phyloP scores from a whole-genome alignment of 2,113 vertebrate genomes.

The Antennarius striatus region DNA sequence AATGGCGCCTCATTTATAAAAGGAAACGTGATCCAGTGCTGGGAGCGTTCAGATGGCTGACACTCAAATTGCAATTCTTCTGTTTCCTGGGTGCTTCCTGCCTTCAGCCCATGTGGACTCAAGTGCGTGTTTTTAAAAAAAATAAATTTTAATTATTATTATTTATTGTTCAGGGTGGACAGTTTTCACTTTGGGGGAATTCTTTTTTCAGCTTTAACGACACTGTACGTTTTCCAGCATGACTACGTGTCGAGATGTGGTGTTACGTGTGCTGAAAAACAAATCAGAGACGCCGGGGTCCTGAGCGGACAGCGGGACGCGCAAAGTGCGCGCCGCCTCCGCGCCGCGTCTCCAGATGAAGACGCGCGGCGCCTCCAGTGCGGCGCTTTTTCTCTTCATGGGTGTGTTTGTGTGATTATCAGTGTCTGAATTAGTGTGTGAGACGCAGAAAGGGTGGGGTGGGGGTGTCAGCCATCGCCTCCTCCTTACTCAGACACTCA shows the following conservation, averaged over 20 bases:
- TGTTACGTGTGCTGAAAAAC: slow-evolving; percentile 61
- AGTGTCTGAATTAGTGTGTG: slow-evolving; percentile 59
- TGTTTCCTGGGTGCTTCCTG: slow-evolving; percentile 38
- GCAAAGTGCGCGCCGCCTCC: slow-evolving; percentile 5
- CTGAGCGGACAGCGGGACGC: slow-evolving; percentile 51
- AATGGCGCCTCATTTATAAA: slow-evolving; percentile 72
- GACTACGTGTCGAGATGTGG: slow-evolving; percentile 49
- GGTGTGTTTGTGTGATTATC: slow-evolving; percentile 57
- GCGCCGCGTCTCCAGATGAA: slow-evolving; percentile 22
- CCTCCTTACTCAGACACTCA: slow-evolving; percentile 21
- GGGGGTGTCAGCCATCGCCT: slow-evolving; percentile 63
- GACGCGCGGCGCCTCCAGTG: slow-evolving; percentile 28
- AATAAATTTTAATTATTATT: slow-evolving; percentile 2
- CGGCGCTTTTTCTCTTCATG: slow-evolving; percentile 26
- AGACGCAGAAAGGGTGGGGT: slow-evolving; percentile 60
- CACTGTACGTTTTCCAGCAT: slow-evolving; percentile 43
- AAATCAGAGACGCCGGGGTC: slow-evolving; percentile 61
- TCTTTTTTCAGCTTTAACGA: slow-evolving; percentile 21
- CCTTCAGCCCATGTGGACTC: slow-evolving; percentile 39
- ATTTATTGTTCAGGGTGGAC: slow-evolving; percentile 10
- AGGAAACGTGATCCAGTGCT: slow-evolving; percentile 69
- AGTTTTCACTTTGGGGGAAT: slow-evolving; percentile 31
- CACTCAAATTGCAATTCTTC: slow-evolving; percentile 58
- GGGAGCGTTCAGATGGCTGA: slow-evolving; percentile 52
- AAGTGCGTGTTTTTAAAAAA: background rate